Evolutionary conservation across 2,113 vertebrate genomes (phyloP), one percentile per base, ranked within the genome.

Genomic region (Gorsachius goisagi): DNA sequence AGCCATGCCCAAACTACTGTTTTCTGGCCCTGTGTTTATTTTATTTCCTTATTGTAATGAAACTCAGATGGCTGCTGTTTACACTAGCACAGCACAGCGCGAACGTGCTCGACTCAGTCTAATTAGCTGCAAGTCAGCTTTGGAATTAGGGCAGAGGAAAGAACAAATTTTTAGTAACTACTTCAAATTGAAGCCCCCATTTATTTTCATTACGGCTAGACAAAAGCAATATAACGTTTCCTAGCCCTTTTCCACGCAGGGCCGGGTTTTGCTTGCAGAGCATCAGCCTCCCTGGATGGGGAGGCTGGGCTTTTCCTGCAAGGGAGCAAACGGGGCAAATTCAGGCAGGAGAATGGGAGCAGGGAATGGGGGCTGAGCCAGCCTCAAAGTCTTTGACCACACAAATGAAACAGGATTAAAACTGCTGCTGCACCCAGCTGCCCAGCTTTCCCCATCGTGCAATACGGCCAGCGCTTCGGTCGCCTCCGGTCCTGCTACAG

Each of bases 31-130:
- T 92, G 96, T 98, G 98, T 98, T 99, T 99, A 99, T 98, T 98
- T 98, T 97, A 98, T 98, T 98, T 97, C 98, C 98, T 98, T 97
- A 98, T 98, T 98, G 98, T 98, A 99, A 99, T 99, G 98, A 98
- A 98, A 98, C 97, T 99, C 99, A 99, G 98, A 98, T 99, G 99
- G 96, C 80, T n/a, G 28, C 76, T 98, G 98, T 99, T 99, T 98
- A 98, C 98, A 98, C 96, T 97, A 98, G 92, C 95, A 52, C 64
- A 67, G 98, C 94, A 87, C 97, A 95, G 94, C 95, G 95, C 93
- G 97, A 96, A 96, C 84, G 74, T 77, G 96, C 97, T 96, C 64
- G 59, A 73, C 97, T 96, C 88, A 1, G 96, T 96, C 97, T 98
- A 97, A 99, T 98, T 98, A 98, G 93, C 97, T 97, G 95, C 96